Conservation (phyloP, 2,888 invertebrate genomes). For the Eurytoma adleriae region DNA sequence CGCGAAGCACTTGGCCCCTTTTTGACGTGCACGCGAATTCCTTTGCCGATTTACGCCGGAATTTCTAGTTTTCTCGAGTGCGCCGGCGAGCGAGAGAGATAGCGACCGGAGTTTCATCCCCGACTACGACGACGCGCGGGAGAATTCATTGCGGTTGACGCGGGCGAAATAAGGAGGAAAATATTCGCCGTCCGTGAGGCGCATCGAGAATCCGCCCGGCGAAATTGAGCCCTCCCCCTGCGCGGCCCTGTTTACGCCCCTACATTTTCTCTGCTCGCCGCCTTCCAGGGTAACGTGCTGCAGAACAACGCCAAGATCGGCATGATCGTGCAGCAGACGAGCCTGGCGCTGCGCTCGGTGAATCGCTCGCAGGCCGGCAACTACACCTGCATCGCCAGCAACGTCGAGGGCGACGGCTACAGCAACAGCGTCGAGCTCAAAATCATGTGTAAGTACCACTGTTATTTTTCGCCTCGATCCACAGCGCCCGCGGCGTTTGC, state of each 20-base stretch:
- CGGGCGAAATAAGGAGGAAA: slow-evolving; percentile 29
- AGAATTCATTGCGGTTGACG: slow-evolving; percentile 38
- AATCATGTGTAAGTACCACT: slow-evolving; percentile 90
- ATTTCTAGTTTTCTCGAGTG: slow-evolving; percentile 26
- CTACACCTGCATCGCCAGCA: slow-evolving; percentile 92
- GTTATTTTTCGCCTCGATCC: neutral
- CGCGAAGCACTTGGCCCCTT: slow-evolving; percentile 16
- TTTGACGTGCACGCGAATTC: slow-evolving; percentile 38
- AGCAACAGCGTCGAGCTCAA: slow-evolving; percentile 88
- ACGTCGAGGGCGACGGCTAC: slow-evolving; percentile 93
- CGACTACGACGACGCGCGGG: neutral
- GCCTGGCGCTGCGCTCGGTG: slow-evolving; percentile 88
- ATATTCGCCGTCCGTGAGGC: slow-evolving; percentile 19
- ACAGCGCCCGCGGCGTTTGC: too few relatives aligned
- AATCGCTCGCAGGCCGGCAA: slow-evolving; percentile 89
- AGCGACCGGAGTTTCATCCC: neutral
- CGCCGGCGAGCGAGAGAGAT: neutral
- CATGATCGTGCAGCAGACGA: slow-evolving; percentile 90
- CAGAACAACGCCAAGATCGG: slow-evolving; percentile 91
- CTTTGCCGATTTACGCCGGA: slow-evolving; percentile 50
- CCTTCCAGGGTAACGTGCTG: slow-evolving; percentile 86
- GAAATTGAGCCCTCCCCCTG: slow-evolving; percentile 12
- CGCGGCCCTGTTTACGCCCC: neutral
- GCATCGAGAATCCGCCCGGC: slow-evolving; percentile 5
- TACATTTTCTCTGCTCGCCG: neutral